These are phyloP conservation scores for Oegoconia quadripuncta DNA, from an alignment of 2,888 invertebrate genomes.

Conservation along the genomic window DNA sequence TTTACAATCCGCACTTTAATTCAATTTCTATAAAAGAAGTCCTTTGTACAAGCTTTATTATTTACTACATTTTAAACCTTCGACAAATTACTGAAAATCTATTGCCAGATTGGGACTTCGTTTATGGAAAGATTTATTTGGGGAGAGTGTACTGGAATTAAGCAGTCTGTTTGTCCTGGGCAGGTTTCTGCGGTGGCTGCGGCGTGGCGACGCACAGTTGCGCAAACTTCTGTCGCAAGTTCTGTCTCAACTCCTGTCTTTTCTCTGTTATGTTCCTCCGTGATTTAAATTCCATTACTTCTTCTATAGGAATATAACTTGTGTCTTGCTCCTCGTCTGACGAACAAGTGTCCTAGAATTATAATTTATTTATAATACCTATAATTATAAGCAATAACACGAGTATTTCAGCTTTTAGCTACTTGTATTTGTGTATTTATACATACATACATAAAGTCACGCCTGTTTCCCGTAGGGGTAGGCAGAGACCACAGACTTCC, in stretches of 20 bases:
- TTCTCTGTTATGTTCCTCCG: slow-evolving; percentile 88
- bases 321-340: slow-evolving; percentile 87
- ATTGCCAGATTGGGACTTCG: slow-evolving; percentile 1
- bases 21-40: slow-evolving; percentile 13
- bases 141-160: slow-evolving; percentile 23
- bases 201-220: slow-evolving; percentile 84
- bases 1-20: slow-evolving; percentile 5
- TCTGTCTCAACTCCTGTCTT: slow-evolving; percentile 89
- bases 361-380: background rate
- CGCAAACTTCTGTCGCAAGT: slow-evolving; percentile 89
- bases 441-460: background rate
- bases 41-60: slow-evolving; percentile 6
- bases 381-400: too few species aligned
- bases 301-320: slow-evolving; percentile 92
- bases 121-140: background rate
- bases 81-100: slow-evolving; percentile 8
- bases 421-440: background rate
- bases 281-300: slow-evolving; percentile 91
- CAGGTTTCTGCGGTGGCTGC: slow-evolving; percentile 28
- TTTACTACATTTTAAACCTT: background rate
- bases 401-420: background rate
- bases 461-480: too few species aligned
- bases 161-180: slow-evolving; percentile 39
- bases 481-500: too few species aligned
- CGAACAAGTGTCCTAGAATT: slow-evolving; percentile 84